phyloP scores from a whole-genome alignment of 2,888 invertebrate species.

The Syritta pipiens region DNA sequence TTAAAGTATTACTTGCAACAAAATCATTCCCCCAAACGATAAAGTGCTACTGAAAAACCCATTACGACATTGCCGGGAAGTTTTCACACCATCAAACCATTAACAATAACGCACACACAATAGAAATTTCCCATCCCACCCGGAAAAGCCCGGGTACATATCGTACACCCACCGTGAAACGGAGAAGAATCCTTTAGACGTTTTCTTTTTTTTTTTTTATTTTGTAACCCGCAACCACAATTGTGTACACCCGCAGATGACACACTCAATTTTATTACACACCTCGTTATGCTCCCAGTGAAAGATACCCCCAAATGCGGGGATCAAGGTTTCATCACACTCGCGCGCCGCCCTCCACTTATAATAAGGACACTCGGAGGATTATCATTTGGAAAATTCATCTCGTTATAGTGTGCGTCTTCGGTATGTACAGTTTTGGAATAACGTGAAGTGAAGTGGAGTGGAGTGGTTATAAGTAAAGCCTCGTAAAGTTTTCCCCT shows the following conservation, averaged over 20 bases:
- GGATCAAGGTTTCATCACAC: slow-evolving; percentile 20
- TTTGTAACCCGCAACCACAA: slow-evolving; percentile 28
- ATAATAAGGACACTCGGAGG: slow-evolving; percentile 42
- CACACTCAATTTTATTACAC: slow-evolving; percentile 55
- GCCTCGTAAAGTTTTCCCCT: too few relatives aligned
- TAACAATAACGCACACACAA: slow-evolving; percentile 37
- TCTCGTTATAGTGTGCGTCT: slow-evolving; percentile 6
- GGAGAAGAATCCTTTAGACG: slow-evolving; percentile 19
- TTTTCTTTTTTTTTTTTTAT: slow-evolving; percentile 13
- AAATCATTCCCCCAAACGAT: slow-evolving; percentile 34
- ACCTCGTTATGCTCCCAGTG: slow-evolving; percentile 32
- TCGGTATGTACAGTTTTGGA: too few relatives aligned
- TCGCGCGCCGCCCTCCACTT: not conserved
- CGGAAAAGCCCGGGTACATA: too few relatives aligned
- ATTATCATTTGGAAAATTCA: slow-evolving; percentile 49
- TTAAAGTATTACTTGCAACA: slow-evolving; percentile 17
- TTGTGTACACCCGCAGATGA: slow-evolving; percentile 56
- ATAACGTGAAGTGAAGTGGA: too few relatives aligned
- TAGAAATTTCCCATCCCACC: slow-evolving; percentile 4
- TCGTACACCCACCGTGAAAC: slow-evolving; percentile 10
- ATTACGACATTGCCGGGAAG: slow-evolving; percentile 32
- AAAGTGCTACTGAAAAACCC: slow-evolving; percentile 30
- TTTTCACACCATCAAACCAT: slow-evolving; percentile 49
- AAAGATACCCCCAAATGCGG: slow-evolving; percentile 11
- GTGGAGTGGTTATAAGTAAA: slow-evolving; percentile 1